Base-by-base conservation (phyloP, 1,140 invertebrate species). In the Papilio aristodemus region DNA sequence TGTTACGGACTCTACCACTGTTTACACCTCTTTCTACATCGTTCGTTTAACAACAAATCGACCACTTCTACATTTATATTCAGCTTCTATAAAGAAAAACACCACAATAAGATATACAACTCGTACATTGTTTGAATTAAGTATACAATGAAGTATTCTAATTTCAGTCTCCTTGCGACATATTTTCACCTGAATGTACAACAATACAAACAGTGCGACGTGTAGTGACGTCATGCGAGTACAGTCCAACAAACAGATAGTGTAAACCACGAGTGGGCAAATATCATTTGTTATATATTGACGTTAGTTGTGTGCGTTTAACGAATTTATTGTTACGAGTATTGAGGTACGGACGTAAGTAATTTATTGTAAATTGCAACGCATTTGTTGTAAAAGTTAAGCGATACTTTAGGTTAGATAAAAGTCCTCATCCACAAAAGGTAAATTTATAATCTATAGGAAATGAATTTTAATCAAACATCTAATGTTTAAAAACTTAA, bases 201-300 rank as follows among this genome's bases (percentile, higher is more conserved):
- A 50, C 6, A 32, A 32, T 6, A 32, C 27, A 32, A 32, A 32
- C 27, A 50, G 46, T 50, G 27, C 27, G 27, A 22, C 19, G 19
- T 39, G 10, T 1, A 50, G 9, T 50, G 46, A 50, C 46, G 46
- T 50, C 46, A 50, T 11, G n/a, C n/a, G n/a, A n/a, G n/a, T n/a
- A n/a, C n/a, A n/a, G n/a, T n/a, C n/a, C n/a, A n/a, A n/a, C n/a
- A n/a, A n/a, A n/a, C 46, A 54, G 22, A 54, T 25, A 22, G 9
- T 54, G 19, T 54, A 11, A 22, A 54, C 46, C 8, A 6, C 17
- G 19, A 54, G 46, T 13, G 46, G 22, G 19, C 46, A 54, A 54
- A 54, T 54, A 54, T 54, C 19, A 54, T 54, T 4, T 19, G 17
- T 25, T 54, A 39, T 54, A 17, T 50, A 50, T 54, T 54, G 14